Base-by-base conservation (phyloP, 2,888 invertebrate species). In the Ophraella communa region DNA sequence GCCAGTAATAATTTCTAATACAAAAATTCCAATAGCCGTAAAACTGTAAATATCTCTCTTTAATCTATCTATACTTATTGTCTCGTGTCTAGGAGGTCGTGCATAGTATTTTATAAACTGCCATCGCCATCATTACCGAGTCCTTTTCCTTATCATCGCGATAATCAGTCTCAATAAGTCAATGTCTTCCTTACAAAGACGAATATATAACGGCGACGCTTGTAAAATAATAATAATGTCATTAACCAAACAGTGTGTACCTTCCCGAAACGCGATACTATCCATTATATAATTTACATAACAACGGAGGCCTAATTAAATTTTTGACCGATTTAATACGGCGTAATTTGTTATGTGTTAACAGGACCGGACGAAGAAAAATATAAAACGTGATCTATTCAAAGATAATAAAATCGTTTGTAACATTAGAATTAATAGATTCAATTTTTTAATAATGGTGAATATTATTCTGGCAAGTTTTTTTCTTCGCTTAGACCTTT, bases 291-390 rank as follows among this genome's bases (percentile, higher is more conserved):
- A 69, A 71, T 71, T 71, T 64, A 69, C 68, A 71, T 71, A 68
- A 71, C 69, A 71, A 71, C 71, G 54, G 64, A 62, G 61, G 47
- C 61, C 63, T 69, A 69, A 71, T 71, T 71, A 69, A 71, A 69
- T 65, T 67, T n/a, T 67, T 65, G 58, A 68, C 58, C 62, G 39
- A 64, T 62, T 65, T 65, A 55, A 62, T 65, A 61, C 63, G 53
- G 42, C 45, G 58, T 64, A 61, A 65, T 65, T 65, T 65, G 61
- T 68, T 68, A 68, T 65, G 44, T 10, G 17, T 44, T 14, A 14
- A 49, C 49, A 60, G 44, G 21, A 52, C 10, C 11, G 44, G 49
- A 39, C 35, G n/a, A n/a, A 10, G 1, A 33, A 14, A 5, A 14
- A 39, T 39, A 2, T n/a, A 1, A 4, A 39, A 14, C 14, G 5